phyloP scores from a whole-genome alignment of 2,888 invertebrate species.

The Griposia aprilina region DNA sequence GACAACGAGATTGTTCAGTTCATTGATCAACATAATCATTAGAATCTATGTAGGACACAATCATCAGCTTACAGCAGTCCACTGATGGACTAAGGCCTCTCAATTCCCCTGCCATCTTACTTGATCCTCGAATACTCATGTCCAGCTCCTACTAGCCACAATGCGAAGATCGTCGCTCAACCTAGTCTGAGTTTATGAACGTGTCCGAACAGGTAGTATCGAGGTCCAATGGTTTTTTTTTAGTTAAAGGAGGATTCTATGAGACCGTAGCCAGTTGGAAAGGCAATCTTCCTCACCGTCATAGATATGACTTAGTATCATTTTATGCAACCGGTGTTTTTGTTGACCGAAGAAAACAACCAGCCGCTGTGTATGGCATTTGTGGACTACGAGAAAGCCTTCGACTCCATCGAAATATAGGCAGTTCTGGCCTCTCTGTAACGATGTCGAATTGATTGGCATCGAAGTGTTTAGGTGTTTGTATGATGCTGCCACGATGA shows the following conservation, averaged over 20 bases:
- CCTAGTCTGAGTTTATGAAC: not conserved
- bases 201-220: not conserved
- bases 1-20: conserved; percentile 40
- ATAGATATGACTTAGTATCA: too few relatives aligned
- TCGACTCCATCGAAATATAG: too few relatives aligned
- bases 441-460: too few relatives aligned
- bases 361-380: too few relatives aligned
- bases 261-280: not conserved
- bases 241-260: not conserved
- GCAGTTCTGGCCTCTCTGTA: too few relatives aligned
- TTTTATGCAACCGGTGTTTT: too few relatives aligned
- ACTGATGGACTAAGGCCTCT: not conserved
- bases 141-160: not conserved
- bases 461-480: too few relatives aligned
- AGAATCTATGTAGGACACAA: not conserved
- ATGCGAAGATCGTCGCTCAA: not conserved
- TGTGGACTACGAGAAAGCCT: too few relatives aligned
- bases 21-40: conserved; percentile 53
- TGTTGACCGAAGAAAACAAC: too few relatives aligned
- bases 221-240: too few relatives aligned
- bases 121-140: not conserved
- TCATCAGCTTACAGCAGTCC: not conserved
- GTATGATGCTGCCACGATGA: too few relatives aligned
- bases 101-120: not conserved
- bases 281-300: not conserved